Evolutionary conservation across 2,888 invertebrate genomes (phyloP).

Genomic region (Troides oblongomaculatus): DNA sequence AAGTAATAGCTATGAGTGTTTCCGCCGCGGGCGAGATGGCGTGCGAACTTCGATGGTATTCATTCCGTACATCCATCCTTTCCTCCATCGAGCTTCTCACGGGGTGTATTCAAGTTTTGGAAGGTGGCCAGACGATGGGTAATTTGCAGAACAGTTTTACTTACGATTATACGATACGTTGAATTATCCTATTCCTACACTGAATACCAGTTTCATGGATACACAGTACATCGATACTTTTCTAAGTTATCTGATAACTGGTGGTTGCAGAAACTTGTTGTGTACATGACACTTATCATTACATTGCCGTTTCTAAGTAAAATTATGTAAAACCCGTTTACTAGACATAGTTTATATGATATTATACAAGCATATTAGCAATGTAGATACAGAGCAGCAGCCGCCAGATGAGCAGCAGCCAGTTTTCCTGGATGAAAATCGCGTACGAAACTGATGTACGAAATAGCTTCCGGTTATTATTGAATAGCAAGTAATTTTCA

Average conservation of each 20-base stretch:
- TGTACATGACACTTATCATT: neutral
- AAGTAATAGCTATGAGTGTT: constrained; percentile 47
- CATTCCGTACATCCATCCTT: constrained; percentile 43
- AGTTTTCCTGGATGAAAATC: neutral
- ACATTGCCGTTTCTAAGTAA: constrained; percentile 8
- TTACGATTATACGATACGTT: constrained; percentile 7
- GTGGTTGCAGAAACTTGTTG: constrained; percentile 12
- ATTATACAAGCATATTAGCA: neutral
- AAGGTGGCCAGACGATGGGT: constrained; percentile 14
- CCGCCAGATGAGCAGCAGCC: neutral
- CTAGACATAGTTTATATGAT: constrained; percentile 1
- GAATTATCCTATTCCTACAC: constrained; percentile 11
- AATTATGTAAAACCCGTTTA: constrained; percentile 19
- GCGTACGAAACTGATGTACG: neutral
- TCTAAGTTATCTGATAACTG: neutral
- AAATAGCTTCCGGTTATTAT: too few species aligned
- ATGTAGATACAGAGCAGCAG: neutral
- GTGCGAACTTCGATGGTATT: constrained; percentile 35
- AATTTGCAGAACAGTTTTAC: constrained; percentile 16
- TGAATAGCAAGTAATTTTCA: too few species aligned
- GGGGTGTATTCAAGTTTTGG: constrained; percentile 29
- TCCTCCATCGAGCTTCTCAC: constrained; percentile 57
- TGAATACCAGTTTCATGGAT: constrained; percentile 13
- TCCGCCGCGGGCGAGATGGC: constrained; percentile 40
- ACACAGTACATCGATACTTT: constrained; percentile 5